These are phyloP conservation scores for Schizopygopsis pylzovi DNA, from an alignment of 2,797 vertebrate species.

Conservation along the genomic window DNA sequence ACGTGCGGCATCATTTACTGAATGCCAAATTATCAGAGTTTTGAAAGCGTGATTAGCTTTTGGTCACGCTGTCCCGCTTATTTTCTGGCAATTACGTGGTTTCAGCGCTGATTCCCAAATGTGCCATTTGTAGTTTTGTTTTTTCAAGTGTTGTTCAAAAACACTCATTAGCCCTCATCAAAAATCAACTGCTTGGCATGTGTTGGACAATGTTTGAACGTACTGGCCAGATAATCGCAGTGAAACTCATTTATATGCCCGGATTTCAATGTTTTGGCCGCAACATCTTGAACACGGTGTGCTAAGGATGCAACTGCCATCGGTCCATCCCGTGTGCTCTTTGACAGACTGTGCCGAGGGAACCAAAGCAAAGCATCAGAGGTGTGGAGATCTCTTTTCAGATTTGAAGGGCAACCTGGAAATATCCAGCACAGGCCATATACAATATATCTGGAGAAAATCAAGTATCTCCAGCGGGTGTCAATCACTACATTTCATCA, in stretches of 20 bases:
- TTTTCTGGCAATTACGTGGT: conserved; percentile 27
- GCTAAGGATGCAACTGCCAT: background rate
- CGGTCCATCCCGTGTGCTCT: background rate
- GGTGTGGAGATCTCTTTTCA: conserved; percentile 25
- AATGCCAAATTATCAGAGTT: conserved; percentile 24
- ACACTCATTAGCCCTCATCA: background rate
- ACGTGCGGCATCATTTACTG: conserved; percentile 2
- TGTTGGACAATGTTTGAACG: background rate
- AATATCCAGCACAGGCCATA: conserved; percentile 9
- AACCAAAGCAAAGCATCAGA: conserved; percentile 3
- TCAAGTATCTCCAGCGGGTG: conserved; percentile 32
- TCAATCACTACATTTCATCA: conserved; percentile 27
- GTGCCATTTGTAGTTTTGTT: conserved; percentile 23
- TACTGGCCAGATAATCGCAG: background rate
- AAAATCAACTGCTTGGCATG: background rate
- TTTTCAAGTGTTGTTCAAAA: conserved; percentile 33
- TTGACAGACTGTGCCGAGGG: conserved; percentile 8
- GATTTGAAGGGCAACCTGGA: conserved; percentile 37
- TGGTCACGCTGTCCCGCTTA: conserved; percentile 37
- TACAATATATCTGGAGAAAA: conserved; percentile 13
- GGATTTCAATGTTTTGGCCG: background rate
- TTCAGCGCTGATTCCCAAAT: conserved; percentile 40
- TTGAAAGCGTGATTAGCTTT: conserved; percentile 45
- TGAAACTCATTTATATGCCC: background rate
- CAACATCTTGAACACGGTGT: background rate